These are phyloP conservation scores for Pavo muticus DNA, from an alignment of 2,113 vertebrate genomes.

Conservation along the genomic window DNA sequence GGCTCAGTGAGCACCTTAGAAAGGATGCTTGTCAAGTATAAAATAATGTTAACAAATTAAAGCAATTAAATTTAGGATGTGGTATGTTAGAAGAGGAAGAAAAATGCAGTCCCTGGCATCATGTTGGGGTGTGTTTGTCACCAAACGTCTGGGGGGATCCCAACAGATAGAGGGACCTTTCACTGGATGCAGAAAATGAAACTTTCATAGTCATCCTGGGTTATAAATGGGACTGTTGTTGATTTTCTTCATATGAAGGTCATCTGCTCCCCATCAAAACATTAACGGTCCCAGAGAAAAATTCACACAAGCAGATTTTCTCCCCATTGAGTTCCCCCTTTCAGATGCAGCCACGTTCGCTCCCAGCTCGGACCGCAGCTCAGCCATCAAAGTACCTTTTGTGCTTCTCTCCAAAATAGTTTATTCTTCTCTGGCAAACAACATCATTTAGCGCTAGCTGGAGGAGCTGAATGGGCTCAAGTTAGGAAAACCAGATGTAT, in stretches of 20 bases:
- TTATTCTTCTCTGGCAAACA: conserved; percentile 71
- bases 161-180: conserved; percentile 45
- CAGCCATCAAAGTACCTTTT: conserved; percentile 68
- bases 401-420: conserved; percentile 46
- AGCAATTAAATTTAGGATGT: conserved; percentile 65
- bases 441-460: conserved; percentile 53
- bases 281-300: background rate
- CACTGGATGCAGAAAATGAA: conserved; percentile 5
- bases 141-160: conserved; percentile 4
- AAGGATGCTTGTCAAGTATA: conserved; percentile 34
- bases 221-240: conserved; percentile 40
- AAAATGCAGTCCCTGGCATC: conserved; percentile 34
- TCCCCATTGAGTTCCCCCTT: background rate
- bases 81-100: conserved; percentile 38
- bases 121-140: background rate
- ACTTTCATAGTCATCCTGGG: background rate
- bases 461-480: conserved; percentile 34
- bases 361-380: background rate
- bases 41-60: conserved; percentile 65
- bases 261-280: conserved; percentile 14
- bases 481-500: conserved; percentile 74
- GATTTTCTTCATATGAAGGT: background rate
- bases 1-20: conserved; percentile 52
- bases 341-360: background rate
- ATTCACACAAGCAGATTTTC: conserved; percentile 13